These are phyloP conservation scores for Lerema accius DNA, from an alignment of 1,140 invertebrate genomes.

Conservation along the genomic window DNA sequence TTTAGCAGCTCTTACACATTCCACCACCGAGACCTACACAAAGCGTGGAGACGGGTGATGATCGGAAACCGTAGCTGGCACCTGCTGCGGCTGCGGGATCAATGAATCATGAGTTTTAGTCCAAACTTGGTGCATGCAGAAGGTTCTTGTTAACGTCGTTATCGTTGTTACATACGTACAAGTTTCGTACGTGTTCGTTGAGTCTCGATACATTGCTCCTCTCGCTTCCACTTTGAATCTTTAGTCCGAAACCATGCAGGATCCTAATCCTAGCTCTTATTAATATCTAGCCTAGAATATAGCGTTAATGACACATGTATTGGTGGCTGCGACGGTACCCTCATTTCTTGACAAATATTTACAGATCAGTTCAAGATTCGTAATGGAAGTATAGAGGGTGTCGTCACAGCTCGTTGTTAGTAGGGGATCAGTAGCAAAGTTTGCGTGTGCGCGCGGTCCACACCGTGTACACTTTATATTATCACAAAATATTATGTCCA, in stretches of 20 bases:
- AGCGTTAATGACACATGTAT: slow-evolving; percentile 64
- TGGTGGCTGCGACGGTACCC: slow-evolving; percentile 53
- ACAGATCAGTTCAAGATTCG: not conserved
- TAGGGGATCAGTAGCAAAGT: slow-evolving; percentile 71
- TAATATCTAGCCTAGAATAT: slow-evolving; percentile 64
- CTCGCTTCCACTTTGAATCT: slow-evolving; percentile 15
- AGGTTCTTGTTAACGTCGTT: slow-evolving; percentile 48
- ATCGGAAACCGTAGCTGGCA: slow-evolving; percentile 33
- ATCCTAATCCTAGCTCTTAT: slow-evolving; percentile 56
- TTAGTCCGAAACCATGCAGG: slow-evolving; percentile 58
- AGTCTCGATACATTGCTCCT: slow-evolving; percentile 36
- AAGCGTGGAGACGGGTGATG: slow-evolving; percentile 54
- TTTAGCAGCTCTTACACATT: not conserved
- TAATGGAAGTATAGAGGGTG: slow-evolving; percentile 42
- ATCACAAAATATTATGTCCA: slow-evolving; percentile 32
- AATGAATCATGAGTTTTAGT: slow-evolving; percentile 37
- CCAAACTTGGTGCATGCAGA: slow-evolving; percentile 54
- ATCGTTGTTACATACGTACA: no score
- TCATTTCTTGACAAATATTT: not conserved
- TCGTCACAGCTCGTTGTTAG: slow-evolving; percentile 69
- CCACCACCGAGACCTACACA: slow-evolving; percentile 58
- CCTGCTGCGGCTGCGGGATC: slow-evolving; percentile 31
- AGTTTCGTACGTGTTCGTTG: no score
- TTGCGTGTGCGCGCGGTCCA: slow-evolving; percentile 75
- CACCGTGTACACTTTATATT: slow-evolving; percentile 58